Evolutionary conservation across 2,797 vertebrate genomes (phyloP).

Genomic region (Presbytis comata): DNA sequence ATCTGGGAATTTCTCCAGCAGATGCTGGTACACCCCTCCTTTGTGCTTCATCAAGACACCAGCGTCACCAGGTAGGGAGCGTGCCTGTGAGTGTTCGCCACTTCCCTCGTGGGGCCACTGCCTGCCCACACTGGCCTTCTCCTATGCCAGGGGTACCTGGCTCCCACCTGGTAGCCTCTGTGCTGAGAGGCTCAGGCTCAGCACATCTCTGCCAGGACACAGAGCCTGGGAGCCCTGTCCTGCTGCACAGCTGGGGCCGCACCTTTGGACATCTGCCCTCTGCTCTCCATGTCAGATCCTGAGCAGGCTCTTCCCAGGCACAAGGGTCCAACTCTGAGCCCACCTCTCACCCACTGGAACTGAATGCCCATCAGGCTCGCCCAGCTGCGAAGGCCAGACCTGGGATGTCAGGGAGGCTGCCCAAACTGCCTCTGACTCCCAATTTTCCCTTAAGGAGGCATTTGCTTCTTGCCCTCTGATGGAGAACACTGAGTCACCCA

Average conservation of each 20-base stretch:
- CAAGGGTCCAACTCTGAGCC: neutral
- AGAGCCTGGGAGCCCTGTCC: neutral
- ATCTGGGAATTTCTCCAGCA: neutral
- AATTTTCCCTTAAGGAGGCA: slow-evolving; percentile 15
- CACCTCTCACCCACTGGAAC: neutral
- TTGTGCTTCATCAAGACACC: neutral
- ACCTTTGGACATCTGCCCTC: neutral
- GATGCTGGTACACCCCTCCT: neutral
- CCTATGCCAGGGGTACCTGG: neutral
- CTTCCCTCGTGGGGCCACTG: rapidly evolving
- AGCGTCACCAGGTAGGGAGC: neutral
- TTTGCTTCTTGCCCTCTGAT: neutral
- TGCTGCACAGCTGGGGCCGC: neutral
- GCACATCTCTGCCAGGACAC: neutral
- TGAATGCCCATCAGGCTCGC: neutral
- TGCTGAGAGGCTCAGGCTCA: neutral
- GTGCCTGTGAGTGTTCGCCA: neutral
- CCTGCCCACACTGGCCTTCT: too few relatives aligned
- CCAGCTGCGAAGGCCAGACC: neutral
- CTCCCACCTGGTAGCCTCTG: neutral
- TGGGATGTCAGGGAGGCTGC: neutral
- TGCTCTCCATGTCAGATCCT: rapidly evolving
- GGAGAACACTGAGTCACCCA: neutral
- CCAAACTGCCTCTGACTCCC: neutral
- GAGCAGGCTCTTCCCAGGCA: neutral